Evolutionary conservation across 2,113 vertebrate species (phyloP), one percentile per base, ranked within the genome.

Genomic region (Prunella fulvescens): DNA sequence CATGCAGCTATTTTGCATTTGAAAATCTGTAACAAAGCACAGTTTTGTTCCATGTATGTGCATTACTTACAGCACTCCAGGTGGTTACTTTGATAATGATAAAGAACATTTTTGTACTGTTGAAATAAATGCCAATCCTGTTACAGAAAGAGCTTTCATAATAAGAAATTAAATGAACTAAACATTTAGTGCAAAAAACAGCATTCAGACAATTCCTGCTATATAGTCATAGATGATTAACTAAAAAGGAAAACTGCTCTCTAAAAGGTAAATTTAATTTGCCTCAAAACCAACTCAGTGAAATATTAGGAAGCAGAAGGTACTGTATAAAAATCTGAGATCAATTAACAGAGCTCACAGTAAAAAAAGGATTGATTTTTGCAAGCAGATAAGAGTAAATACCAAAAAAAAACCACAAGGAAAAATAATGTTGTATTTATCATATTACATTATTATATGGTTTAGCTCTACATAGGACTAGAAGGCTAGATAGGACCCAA

Each of bases 41-140:
- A 48, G 60, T 61, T 88, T 54, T 92, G 28, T 62, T 92, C 76
- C 86, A 81, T 45, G 62, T 29, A 39, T 35, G 33, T 87, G 93
- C 88, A 92, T 92, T 93, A 86, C 88, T 89, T 87, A 88, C 1
- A 94, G 86, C 92, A 81, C 86, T 93, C 92, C 83, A 92, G 90
- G 96, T 96, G 90, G 92, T 94, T 78, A 87, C 92, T 96, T 92
- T 85, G 44, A 95, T 95, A 96, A 91, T 60, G 82, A 91, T 19
- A 82, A 33, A 58, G 66, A 94, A 69, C 23, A 65, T 86, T 80
- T 90, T 31, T 65, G 20, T 71, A 37, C 66, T 22, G 8, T 14
- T 72, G 65, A 90, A 93, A 91, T 81, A 86, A 91, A 88, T 4
- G 20, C 51, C 85, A 95, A 81, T 76, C 62, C 69, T 50, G 44